Conservation (phyloP, 2,797 vertebrate genomes). For the Mionectes olivaceus region DNA sequence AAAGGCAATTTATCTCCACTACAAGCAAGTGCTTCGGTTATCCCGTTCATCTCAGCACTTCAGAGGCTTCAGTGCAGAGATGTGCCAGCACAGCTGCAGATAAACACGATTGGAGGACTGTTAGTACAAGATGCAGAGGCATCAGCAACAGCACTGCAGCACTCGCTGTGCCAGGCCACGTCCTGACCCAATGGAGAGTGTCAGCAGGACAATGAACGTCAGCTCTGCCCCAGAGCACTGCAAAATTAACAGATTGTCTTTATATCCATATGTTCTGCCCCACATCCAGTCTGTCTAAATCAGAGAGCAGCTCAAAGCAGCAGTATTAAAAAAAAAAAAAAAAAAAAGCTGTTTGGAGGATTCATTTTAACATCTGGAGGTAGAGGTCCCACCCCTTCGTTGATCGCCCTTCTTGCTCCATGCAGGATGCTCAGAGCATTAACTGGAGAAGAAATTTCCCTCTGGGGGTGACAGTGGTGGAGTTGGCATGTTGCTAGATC, state of each 20-base stretch:
- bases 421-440: conserved; percentile 20
- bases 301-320: conserved; percentile 50
- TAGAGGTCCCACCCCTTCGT: conserved; percentile 22
- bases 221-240: conserved; percentile 5
- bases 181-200: not conserved
- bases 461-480: conserved; percentile 75
- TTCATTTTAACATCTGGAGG: conserved; percentile 48
- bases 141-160: not conserved
- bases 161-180: not conserved
- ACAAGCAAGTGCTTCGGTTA: not conserved
- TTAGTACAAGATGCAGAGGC: not conserved
- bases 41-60: not conserved
- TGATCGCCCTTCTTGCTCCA: conserved; percentile 37
- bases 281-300: conserved; percentile 45
- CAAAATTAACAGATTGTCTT: conserved; percentile 27
- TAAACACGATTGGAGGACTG: not conserved
- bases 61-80: not conserved
- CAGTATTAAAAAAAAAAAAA: not conserved
- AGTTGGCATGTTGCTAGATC: conserved; percentile 78
- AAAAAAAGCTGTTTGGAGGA: conserved; percentile 50
- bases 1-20: not conserved
- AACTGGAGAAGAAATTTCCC: conserved; percentile 74
- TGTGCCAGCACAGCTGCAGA: not conserved
- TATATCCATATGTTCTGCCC: not conserved
- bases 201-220: not conserved